A percentile compares a stretch with the other conserved stretches of the same genome.
phyloP scores from a whole-genome alignment of 2,797 vertebrate species.

The Paramormyrops hopkinsi region DNA sequence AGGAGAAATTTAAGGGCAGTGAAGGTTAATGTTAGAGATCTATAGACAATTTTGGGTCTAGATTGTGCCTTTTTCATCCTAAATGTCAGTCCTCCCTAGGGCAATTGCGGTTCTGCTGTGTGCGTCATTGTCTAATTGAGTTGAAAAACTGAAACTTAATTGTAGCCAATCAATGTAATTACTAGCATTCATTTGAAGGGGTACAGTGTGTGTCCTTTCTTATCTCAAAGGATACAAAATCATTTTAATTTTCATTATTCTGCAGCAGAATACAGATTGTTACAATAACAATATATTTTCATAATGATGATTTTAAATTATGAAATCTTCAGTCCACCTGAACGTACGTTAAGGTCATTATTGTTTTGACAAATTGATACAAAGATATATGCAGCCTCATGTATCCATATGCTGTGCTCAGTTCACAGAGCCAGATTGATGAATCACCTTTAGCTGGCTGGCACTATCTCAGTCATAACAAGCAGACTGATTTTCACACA shows the following conservation, averaged over 20 bases:
- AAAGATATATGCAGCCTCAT: not conserved
- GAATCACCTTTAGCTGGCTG: not conserved
- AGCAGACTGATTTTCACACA: not conserved
- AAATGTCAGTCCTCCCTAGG: not conserved
- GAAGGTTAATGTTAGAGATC: not conserved
- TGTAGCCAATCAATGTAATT: constrained; percentile 19
- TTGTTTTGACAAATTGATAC: not conserved
- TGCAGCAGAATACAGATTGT: not conserved
- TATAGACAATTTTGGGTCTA: not conserved
- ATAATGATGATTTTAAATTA: not conserved
- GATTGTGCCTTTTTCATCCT: not conserved
- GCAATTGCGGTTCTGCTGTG: not conserved
- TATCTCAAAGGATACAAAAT: not conserved
- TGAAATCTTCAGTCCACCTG: not conserved
- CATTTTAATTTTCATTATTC: not conserved
- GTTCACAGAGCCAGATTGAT: not conserved
- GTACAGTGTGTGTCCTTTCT: not conserved
- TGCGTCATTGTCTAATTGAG: not conserved
- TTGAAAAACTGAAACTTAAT: not conserved
- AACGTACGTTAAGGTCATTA: not conserved
- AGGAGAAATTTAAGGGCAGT: not conserved
- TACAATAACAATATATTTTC: constrained; percentile 6
- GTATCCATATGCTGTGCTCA: not conserved
- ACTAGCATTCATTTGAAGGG: constrained; percentile 8
- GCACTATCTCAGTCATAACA: not conserved